These are phyloP conservation scores for Candoia aspera DNA, from an alignment of 2,113 vertebrate genomes.

Conservation along the genomic window DNA sequence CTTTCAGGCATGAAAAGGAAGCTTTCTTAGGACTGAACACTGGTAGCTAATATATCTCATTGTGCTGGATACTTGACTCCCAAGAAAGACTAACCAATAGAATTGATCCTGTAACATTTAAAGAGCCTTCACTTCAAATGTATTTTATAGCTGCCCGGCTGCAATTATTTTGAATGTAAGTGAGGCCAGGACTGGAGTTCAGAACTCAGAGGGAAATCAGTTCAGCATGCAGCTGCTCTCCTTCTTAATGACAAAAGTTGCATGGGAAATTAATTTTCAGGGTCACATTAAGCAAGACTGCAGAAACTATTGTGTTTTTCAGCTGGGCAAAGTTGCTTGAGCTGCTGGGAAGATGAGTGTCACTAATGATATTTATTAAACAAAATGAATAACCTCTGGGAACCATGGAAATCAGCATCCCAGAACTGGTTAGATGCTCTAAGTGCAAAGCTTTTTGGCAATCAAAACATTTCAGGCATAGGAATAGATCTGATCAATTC, in stretches of 20 bases:
- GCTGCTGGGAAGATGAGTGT: constrained; percentile 69
- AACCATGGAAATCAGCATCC: constrained; percentile 65
- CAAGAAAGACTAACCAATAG: constrained; percentile 60
- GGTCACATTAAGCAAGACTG: constrained; percentile 70
- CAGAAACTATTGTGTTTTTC: constrained; percentile 68
- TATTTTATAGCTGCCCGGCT: constrained; percentile 53
- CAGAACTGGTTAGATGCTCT: constrained; percentile 43
- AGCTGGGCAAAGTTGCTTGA: constrained; percentile 69
- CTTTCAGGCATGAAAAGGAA: constrained; percentile 32
- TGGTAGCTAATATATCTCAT: constrained; percentile 47
- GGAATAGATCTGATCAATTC: constrained; percentile 50
- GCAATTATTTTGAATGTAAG: constrained; percentile 60
- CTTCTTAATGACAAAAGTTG: constrained; percentile 67
- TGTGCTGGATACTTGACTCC: constrained; percentile 53
- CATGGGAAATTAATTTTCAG: constrained; percentile 78
- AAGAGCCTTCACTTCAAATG: constrained; percentile 47
- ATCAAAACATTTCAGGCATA: constrained; percentile 58
- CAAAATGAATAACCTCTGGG: constrained; percentile 72
- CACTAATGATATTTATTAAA: constrained; percentile 76
- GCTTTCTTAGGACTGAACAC: constrained; percentile 43
- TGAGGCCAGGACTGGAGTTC: constrained; percentile 51
- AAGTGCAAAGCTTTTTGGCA: constrained; percentile 68
- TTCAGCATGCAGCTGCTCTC: constrained; percentile 67
- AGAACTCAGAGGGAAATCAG: constrained; percentile 65
- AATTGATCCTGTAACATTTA: constrained; percentile 65